Evolutionary conservation across 2,888 invertebrate species (phyloP).

Genomic region (Apodemia mormo): DNA sequence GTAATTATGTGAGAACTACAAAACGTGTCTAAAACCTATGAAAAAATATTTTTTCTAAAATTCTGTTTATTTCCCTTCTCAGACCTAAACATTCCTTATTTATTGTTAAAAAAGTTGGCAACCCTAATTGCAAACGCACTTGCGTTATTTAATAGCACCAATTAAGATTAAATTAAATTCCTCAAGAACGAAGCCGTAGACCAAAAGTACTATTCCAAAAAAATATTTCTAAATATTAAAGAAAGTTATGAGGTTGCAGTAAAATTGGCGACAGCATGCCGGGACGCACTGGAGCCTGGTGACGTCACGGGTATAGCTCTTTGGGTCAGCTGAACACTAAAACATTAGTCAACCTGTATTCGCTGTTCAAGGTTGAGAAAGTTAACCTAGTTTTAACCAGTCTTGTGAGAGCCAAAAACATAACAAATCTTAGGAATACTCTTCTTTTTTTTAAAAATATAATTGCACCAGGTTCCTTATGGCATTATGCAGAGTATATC

Average conservation of each 20-base stretch:
- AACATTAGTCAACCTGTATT: constrained; percentile 27
- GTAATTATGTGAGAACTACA: no score
- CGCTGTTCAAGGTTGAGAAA: constrained; percentile 51
- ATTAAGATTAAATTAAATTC: neutral
- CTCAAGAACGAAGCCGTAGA: neutral
- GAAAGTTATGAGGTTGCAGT: constrained; percentile 31
- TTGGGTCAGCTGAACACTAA: constrained; percentile 56
- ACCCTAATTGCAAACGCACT: no score
- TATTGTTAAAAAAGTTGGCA: no score
- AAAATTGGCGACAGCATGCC: constrained; percentile 43
- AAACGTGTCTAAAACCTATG: no score
- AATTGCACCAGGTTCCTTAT: no score
- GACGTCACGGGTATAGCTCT: constrained; percentile 54
- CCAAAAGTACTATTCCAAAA: neutral
- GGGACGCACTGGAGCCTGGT: constrained; percentile 54
- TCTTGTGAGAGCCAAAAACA: constrained; percentile 7
- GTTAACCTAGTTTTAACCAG: neutral
- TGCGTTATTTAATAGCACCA: neutral
- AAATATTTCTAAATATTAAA: constrained; percentile 23
- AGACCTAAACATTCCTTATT: no score
- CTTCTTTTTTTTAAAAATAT: neutral
- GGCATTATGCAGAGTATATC: no score
- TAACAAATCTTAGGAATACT: neutral
- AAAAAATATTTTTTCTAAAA: no score
- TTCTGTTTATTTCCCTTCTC: no score